Base-by-base conservation (phyloP, 2,888 invertebrate genomes). In the Leptinotarsa juncta region DNA sequence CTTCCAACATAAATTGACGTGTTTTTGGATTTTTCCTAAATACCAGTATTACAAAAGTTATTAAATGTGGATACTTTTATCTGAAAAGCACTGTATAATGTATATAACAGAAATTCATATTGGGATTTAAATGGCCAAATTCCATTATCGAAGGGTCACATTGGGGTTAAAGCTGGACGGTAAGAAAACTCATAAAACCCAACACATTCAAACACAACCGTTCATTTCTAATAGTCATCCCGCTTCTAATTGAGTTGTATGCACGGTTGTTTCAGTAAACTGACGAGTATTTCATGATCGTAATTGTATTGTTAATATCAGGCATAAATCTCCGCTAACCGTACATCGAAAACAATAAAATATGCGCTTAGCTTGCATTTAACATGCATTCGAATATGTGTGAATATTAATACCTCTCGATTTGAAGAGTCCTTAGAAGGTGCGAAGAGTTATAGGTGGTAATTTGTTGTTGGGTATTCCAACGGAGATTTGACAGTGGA, bases 391-490 rank as follows among this genome's bases (percentile, higher is more conserved):
- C 16, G 26, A 67, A 53, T 51, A 51, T 67, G 53, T 53, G 51
- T 26, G 67, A 67, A 50, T 67, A 67, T 67, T 67, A 67, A 67
- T 67, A 49, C 53, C 32, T 42, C 32, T 53, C 68, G 65, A 55
- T 67, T 55, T 60, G 51, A 68, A 53, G 49, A 50, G 26, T 60
- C 72, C 68, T 26, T 68, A 72, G 60, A 72, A 65, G 68, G 67
- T 26, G 60, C 62, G 60, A 72, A 67, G 72, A 72, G 62, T 72
- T 68, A 72, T 68, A 20, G 65, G 42, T 49, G 55, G 68, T 51
- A 72, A 72, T 68, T 67, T 72, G 67, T 53, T 49, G 67, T 67
- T 60, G 65, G 49, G 55, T 65, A 42, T 55, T 72, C 62, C 26
- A 57, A 57, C 66, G 57, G 57, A 20, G 68, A 68, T 68, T 68